Evolutionary conservation across 2,113 vertebrate species (phyloP), one percentile per base, ranked within the genome.

Genomic region (Egretta garzetta): DNA sequence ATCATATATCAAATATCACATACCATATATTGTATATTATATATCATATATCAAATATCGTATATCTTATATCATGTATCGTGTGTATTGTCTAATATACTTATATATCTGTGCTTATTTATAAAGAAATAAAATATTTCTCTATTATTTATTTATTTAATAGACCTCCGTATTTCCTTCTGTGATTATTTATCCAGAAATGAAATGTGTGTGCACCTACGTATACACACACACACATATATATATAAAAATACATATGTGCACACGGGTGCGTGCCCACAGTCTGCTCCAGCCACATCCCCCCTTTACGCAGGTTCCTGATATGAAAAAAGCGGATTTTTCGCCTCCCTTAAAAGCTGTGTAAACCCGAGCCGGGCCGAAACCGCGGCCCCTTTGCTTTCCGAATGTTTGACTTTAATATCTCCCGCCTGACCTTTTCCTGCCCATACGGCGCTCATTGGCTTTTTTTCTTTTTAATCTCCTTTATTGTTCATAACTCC

Each of bases 401-500:
- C 37, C 55, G 77, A 81, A 84, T 96, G 58, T 97, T 97, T 97
- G 85, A 79, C 86, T 95, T 97, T 92, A 96, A 92, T 94, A 92
- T 96, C 74, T 96, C 81, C 62, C 21, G 76, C 70, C 76, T 95
- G 94, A 96, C 95, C 95, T 96, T 96, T 95, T 13, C 8, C 97
- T 86, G 76, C 70, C 6, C 15, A 12, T 20, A 30, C 3, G 1
- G 28, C 1, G 16, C 49, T 73, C 37, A 32, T 52, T 45, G 37
- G 23, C 27, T 70, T 49, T 45, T 37, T 15, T 30, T 43, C 18
- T 27, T 52, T 59, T 66, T 60, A 80, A 91, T 86, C 91, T 93
- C 60, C 20, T 94, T 97, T 94, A 94, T 87, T 92, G 80, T 86
- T 95, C 93, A 77, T 88, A 92, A 77, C 93, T 39, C 73, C 33